phyloP scores from a whole-genome alignment of 1,140 invertebrate species.

The Phocides pigmalion region DNA sequence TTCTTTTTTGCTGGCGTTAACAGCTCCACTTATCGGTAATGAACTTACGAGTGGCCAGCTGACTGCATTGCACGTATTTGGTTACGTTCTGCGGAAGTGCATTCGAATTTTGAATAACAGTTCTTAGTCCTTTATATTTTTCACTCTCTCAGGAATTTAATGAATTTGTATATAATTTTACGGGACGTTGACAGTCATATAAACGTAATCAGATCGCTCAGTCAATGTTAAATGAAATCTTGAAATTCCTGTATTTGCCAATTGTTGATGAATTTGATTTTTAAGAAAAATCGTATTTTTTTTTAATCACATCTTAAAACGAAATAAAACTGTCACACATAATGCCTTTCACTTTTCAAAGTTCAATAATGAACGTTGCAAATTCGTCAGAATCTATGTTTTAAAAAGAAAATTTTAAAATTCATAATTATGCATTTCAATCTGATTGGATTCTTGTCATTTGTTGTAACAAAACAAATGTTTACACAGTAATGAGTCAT shows the following conservation, averaged over 20 bases:
- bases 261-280: not conserved
- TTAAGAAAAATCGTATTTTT: not conserved
- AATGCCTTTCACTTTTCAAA: conserved; percentile 11
- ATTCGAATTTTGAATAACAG: not conserved
- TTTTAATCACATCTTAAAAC: not conserved
- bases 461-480: conserved; percentile 3
- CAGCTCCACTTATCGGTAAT: conserved; percentile 21
- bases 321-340: not conserved
- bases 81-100: conserved; percentile 8
- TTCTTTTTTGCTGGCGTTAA: conserved; percentile 21
- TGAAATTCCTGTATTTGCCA: not conserved
- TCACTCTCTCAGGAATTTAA: not conserved
- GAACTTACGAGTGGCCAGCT: conserved; percentile 17
- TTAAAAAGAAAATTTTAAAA: no score
- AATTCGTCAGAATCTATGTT: not conserved
- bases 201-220: not conserved
- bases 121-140: not conserved
- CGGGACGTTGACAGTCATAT: conserved; percentile 5
- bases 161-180: conserved; percentile 2
- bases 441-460: conserved; percentile 9
- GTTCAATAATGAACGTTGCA: not conserved
- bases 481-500: conserved; percentile 17
- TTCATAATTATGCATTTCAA: conserved; percentile 11
- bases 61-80: not conserved
- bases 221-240: not conserved